Percentiles rank a stretch among this genome's conserved stretches.
Evolutionary conservation across 2,797 vertebrate species (phyloP).

Genomic region (Gadopsis bispinosus): DNA sequence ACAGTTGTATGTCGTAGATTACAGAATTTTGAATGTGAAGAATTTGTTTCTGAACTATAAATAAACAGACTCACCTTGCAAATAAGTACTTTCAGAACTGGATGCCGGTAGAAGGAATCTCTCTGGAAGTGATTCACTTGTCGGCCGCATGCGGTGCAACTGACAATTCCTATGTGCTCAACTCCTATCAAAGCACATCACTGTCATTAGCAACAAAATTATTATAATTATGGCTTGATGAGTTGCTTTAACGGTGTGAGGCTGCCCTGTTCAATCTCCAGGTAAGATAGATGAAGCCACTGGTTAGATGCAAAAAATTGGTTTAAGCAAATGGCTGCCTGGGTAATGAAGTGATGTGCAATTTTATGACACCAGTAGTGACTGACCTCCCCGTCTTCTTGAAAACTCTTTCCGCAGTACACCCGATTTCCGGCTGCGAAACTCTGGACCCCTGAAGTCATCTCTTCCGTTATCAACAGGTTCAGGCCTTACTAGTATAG

Average conservation of each 20-base stretch:
- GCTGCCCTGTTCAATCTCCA: neutral
- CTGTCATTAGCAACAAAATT: conserved; percentile 30
- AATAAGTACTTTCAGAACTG: conserved; percentile 95
- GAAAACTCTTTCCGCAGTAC: conserved; percentile 89
- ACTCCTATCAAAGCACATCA: conserved; percentile 77
- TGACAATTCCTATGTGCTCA: conserved; percentile 93
- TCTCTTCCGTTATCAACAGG: conserved; percentile 95
- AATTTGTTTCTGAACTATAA: neutral
- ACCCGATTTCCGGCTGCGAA: conserved; percentile 89
- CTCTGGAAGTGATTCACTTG: conserved; percentile 98
- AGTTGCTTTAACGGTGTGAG: neutral
- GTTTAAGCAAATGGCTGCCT: neutral
- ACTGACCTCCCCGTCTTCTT: conserved; percentile 93
- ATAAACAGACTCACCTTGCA: conserved; percentile 90
- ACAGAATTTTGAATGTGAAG: neutral
- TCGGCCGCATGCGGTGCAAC: conserved; percentile 96
- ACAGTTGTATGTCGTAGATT: neutral
- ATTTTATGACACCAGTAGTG: neutral
- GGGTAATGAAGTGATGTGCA: neutral
- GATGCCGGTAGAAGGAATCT: conserved; percentile 95
- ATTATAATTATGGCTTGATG: neutral
- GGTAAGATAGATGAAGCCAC: neutral
- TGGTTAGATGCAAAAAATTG: neutral
- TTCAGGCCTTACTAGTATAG: conserved; percentile 95
- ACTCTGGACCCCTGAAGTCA: conserved; percentile 99